A percentile compares a stretch with the other conserved stretches of the same genome.
These are phyloP conservation scores for Myiotriccus ornatus DNA, from an alignment of 2,797 vertebrate genomes.

Conservation along the genomic window DNA sequence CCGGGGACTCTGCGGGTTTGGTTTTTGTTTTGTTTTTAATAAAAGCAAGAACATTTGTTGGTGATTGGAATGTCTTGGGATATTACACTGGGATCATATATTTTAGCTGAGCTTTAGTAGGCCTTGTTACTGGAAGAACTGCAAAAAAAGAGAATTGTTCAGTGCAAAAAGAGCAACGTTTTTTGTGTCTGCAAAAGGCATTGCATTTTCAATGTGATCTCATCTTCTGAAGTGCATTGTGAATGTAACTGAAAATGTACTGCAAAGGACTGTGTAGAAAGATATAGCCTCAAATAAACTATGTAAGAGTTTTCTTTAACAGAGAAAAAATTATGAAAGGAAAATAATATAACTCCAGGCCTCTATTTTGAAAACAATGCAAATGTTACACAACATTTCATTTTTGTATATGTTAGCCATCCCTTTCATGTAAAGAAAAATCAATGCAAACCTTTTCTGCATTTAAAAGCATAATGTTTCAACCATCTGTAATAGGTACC, in stretches of 20 bases:
- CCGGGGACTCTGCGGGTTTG: background rate
- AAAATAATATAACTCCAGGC: constrained; percentile 13
- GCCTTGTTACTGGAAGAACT: constrained; percentile 38
- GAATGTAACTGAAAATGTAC: constrained; percentile 14
- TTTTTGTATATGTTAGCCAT: background rate
- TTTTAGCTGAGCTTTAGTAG: constrained; percentile 49
- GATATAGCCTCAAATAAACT: constrained; percentile 8
- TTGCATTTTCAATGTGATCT: constrained; percentile 14
- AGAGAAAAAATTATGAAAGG: background rate
- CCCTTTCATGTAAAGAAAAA: background rate
- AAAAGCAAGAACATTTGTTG: constrained; percentile 52
- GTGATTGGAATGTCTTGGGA: background rate
- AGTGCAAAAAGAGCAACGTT: background rate
- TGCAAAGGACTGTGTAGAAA: constrained; percentile 20
- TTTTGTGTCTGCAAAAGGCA: constrained; percentile 41
- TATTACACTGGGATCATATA: constrained; percentile 19
- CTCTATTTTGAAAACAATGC: background rate
- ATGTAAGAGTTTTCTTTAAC: constrained; percentile 14
- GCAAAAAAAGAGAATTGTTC: constrained; percentile 1
- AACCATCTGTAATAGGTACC: background rate
- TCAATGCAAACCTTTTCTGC: background rate
- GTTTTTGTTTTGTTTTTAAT: constrained; percentile 31
- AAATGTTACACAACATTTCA: background rate
- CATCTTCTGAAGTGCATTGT: background rate
- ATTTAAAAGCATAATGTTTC: background rate